Evolutionary conservation across 2,113 vertebrate genomes (phyloP), one percentile per base, ranked within the genome.

Genomic region (Myxocyprinus asiaticus): DNA sequence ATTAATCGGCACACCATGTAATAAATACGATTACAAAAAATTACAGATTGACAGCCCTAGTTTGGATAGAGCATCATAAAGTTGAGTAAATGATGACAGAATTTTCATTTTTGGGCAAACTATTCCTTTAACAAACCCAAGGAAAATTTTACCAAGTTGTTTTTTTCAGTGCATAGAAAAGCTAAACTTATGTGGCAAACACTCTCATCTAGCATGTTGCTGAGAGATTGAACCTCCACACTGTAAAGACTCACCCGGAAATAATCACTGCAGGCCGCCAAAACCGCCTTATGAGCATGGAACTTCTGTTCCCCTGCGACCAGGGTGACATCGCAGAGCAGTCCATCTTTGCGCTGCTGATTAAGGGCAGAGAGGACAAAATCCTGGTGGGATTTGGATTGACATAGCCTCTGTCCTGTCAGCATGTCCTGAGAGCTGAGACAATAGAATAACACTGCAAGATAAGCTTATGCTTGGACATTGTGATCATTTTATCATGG

Each of bases 251-350:
- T 96, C 88, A 99, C 97, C 91, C 96, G 89, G 88, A 99, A 99
- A 84, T 99, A 99, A 90, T 99, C 97, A 10, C 97, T 99, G 93
- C 97, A 99, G 0, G 97, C 97, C 43, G 97, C 97, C 61, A 99
- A 91, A 51, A 99, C 96, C 0, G 97, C 97, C 88, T 97, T 98
- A 88, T 99, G 97, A 47, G 96, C 96, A 0, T 96, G 97, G 86
- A 99, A 99, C 91, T 98, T 99, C 91, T 98, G 95, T 56, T 99
- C 96, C 76, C 95, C 96, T 0, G 97, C 97, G 75, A 99, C 93
- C 77, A 99, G 92, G 15, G 96, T 99, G 87, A 99, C 94, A 48
- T 99, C 97, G 3, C 97, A 99, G 75, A 99, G 94, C 79, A 97
- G 89, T 63, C 97, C 97, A 5, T 98, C 97, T 42, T 94, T 96